These are phyloP conservation scores for Torymus texanus DNA, from an alignment of 2,888 invertebrate genomes.

Conservation along the genomic window DNA sequence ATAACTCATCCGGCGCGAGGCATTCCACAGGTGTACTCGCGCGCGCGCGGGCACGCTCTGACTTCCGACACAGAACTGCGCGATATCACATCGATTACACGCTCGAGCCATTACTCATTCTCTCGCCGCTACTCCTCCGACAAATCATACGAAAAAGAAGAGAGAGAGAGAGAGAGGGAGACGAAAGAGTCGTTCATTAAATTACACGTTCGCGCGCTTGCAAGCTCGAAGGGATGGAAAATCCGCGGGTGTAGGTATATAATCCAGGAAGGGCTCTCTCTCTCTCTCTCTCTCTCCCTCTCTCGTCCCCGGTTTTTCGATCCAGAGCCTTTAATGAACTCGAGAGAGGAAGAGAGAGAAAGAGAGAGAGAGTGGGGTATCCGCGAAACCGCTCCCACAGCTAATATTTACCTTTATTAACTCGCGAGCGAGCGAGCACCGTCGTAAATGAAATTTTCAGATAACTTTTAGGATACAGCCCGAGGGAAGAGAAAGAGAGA, in stretches of 20 bases:
- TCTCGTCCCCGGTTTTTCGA: slow-evolving; percentile 60
- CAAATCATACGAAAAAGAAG: slow-evolving; percentile 17
- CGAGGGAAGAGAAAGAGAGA: slow-evolving; percentile 13
- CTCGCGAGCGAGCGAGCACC: slow-evolving; percentile 60
- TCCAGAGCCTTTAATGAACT: slow-evolving; percentile 70
- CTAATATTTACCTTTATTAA: slow-evolving; percentile 75
- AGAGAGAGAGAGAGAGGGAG: neutral
- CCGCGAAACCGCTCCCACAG: slow-evolving; percentile 71
- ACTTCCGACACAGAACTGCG: too few species aligned
- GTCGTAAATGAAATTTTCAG: slow-evolving; percentile 75
- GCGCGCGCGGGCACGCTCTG: neutral
- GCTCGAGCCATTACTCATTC: neutral
- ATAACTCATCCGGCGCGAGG: neutral
- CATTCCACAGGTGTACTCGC: neutral
- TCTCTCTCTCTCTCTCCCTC: slow-evolving; percentile 62
- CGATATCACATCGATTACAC: neutral
- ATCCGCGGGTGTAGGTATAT: slow-evolving; percentile 3
- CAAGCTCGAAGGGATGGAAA: neutral
- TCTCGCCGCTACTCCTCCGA: slow-evolving; percentile 2
- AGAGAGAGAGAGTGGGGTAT: too few species aligned
- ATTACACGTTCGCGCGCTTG: slow-evolving; percentile 1
- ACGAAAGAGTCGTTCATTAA: slow-evolving; percentile 25
- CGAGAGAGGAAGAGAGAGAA: slow-evolving; percentile 49
- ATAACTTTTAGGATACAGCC: slow-evolving; percentile 72
- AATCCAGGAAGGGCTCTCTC: slow-evolving; percentile 55